Conservation (phyloP, 2,113 vertebrate genomes). For the Elgaria multicarinata region DNA sequence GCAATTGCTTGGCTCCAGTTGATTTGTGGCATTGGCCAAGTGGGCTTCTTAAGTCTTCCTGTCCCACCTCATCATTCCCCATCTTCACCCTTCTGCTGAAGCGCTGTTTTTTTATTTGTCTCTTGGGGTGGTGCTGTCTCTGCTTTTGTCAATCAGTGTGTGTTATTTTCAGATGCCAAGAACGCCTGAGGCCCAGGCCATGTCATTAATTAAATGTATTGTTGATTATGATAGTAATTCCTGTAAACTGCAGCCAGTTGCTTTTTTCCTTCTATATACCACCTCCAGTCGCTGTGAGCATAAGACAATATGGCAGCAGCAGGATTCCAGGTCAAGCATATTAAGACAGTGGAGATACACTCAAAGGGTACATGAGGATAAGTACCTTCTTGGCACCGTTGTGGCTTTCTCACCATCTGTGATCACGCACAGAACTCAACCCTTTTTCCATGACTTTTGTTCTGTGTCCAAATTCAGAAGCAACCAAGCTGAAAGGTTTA, state of each 20-base stretch:
- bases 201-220: conserved; percentile 28
- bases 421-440: not conserved
- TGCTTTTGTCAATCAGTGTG: not conserved
- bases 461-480: conserved; percentile 18
- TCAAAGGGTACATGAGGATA: not conserved
- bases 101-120: not conserved
- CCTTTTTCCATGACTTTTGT: not conserved
- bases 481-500: not conserved
- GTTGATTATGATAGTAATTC: conserved; percentile 22
- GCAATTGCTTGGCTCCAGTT: not conserved
- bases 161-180: not conserved
- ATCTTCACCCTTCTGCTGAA: not conserved
- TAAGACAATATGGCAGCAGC: not conserved
- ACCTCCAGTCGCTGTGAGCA: accelerated
- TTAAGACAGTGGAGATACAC: accelerated
- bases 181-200: accelerated
- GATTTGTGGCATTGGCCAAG: not conserved
- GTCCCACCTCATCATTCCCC: conserved; percentile 3
- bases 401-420: conserved; percentile 15
- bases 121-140: not conserved
- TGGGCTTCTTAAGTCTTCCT: not conserved
- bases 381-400: not conserved
- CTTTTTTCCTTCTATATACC: not conserved
- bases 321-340: not conserved
- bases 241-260: conserved; percentile 2